Evolutionary conservation across 2,888 invertebrate species (phyloP).

Genomic region (Melanotus villosus): DNA sequence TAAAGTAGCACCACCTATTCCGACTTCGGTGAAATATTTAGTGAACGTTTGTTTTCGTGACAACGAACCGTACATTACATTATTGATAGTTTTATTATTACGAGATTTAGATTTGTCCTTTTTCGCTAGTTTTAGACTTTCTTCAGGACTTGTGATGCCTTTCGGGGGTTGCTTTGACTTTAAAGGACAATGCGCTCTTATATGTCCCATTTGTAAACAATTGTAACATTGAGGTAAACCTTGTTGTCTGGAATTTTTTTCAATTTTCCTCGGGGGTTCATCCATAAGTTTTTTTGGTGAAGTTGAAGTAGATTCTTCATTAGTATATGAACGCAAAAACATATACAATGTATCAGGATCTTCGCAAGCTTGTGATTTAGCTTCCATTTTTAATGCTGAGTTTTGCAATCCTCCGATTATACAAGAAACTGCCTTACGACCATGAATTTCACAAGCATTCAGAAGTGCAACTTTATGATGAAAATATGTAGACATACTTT

Average conservation of each 20-base stretch:
- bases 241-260: background rate
- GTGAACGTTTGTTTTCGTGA: conserved; percentile 18
- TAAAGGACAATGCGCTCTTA: background rate
- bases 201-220: background rate
- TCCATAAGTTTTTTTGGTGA: background rate
- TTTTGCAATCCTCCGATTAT: conserved; percentile 54
- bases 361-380: conserved; percentile 30
- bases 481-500: conserved; percentile 54
- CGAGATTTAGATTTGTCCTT: too few relatives aligned
- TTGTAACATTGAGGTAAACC: background rate
- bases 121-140: too few relatives aligned
- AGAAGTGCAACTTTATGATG: conserved; percentile 54
- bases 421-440: conserved; percentile 56
- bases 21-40: conserved; percentile 44
- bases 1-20: conserved; percentile 42
- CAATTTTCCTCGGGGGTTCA: background rate
- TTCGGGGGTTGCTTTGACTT: background rate
- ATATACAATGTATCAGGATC: conserved; percentile 37
- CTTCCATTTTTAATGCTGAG: conserved; percentile 3
- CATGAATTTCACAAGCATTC: conserved; percentile 51
- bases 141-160: too few relatives aligned
- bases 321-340: conserved; percentile 28
- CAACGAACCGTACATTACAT: conserved; percentile 7
- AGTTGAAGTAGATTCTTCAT: background rate
- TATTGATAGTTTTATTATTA: too few relatives aligned